These are phyloP conservation scores for Enteromius trimaculatus DNA, from an alignment of 2,797 vertebrate species.

Conservation along the genomic window DNA sequence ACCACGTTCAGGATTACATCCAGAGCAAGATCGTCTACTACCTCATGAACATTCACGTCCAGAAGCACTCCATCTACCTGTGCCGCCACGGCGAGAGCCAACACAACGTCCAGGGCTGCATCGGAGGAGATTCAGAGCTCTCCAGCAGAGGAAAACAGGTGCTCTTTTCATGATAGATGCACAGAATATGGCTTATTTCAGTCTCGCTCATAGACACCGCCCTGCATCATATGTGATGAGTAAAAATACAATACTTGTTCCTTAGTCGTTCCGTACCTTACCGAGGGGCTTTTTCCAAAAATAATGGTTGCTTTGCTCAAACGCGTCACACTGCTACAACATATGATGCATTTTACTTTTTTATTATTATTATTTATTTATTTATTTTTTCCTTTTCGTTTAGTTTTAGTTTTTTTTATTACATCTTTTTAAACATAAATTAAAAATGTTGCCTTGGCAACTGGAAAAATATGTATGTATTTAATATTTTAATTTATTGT, in stretches of 20 bases:
- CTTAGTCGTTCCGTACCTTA: too few relatives aligned
- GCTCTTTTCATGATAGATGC: not conserved
- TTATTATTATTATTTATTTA: too few relatives aligned
- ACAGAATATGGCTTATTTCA: not conserved
- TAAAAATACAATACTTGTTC: not conserved
- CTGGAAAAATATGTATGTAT: not conserved
- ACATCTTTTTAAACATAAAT: not conserved
- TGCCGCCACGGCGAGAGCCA: slow-evolving; percentile 95
- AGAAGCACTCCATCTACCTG: slow-evolving; percentile 95
- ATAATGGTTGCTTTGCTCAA: not conserved
- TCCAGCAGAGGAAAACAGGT: slow-evolving; percentile 89
- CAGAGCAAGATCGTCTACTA: slow-evolving; percentile 99
- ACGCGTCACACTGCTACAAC: not conserved
- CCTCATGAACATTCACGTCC: slow-evolving; percentile 98
- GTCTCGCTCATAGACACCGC: not conserved
- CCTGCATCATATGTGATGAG: not conserved
- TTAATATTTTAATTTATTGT: not conserved
- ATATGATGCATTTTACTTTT: too few relatives aligned
- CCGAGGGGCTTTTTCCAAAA: not conserved
- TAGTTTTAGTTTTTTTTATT: not conserved
- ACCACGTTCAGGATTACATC: slow-evolving; percentile 96
- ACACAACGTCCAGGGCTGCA: slow-evolving; percentile 84
- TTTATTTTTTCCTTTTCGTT: not conserved
- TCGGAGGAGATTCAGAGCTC: slow-evolving; percentile 92
- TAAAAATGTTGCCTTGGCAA: not conserved